These are phyloP conservation scores for Xylophagus ater DNA, from an alignment of 2,888 invertebrate species.

Conservation along the genomic window DNA sequence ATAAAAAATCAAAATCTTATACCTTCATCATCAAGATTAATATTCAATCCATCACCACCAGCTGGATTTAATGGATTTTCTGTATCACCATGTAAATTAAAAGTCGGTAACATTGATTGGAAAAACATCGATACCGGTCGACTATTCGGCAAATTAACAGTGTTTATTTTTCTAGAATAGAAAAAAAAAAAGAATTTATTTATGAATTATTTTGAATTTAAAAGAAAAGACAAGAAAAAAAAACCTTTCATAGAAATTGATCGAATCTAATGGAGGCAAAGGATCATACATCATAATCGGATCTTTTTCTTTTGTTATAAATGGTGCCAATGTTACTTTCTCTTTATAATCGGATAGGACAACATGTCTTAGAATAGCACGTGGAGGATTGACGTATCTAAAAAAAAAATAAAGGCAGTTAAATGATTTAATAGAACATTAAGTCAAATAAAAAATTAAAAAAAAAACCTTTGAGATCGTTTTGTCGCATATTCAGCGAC, in stretches of 20 bases:
- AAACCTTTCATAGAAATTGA: constrained; percentile 55
- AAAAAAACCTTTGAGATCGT: constrained; percentile 40
- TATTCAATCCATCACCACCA: constrained; percentile 22
- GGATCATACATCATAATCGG: constrained; percentile 64
- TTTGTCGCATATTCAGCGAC: constrained; percentile 51
- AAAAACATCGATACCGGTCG: constrained; percentile 49
- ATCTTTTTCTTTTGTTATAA: constrained; percentile 34
- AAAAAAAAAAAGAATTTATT: constrained; percentile 6
- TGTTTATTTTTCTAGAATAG: constrained; percentile 29
- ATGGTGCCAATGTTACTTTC: constrained; percentile 38
- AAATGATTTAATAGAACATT: constrained; percentile 3
- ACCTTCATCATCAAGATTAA: constrained; percentile 23
- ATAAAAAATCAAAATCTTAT: too few species aligned
- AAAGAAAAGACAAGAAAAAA: constrained; percentile 1
- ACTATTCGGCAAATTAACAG: constrained; percentile 22
- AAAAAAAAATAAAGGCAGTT: constrained; percentile 1
- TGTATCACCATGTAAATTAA: constrained; percentile 36
- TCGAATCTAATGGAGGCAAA: constrained; percentile 62
- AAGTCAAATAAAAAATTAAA: constrained; percentile 3
- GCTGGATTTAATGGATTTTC: constrained; percentile 18
- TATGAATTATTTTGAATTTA: neutral
- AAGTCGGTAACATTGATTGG: constrained; percentile 60
- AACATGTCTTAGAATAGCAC: constrained; percentile 36
- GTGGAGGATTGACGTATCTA: constrained; percentile 32
- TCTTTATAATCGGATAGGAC: constrained; percentile 41